A percentile compares a stretch with the other conserved stretches of the same genome.
phyloP scores from a whole-genome alignment of 2,797 vertebrate species.

The Atherinosoma microstoma region DNA sequence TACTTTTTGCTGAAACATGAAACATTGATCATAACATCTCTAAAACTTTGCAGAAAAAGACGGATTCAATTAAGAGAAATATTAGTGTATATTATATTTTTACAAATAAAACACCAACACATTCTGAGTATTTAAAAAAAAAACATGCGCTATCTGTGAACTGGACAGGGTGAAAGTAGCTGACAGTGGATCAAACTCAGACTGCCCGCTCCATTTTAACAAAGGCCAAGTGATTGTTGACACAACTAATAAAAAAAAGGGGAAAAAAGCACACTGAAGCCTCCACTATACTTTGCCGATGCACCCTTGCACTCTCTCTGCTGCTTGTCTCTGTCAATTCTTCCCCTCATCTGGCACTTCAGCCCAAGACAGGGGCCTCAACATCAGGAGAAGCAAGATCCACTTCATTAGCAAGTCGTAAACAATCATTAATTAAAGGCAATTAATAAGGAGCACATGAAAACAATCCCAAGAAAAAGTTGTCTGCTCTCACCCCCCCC shows the following conservation, averaged over 20 bases:
- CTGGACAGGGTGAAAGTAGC: constrained; percentile 44
- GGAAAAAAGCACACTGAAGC: constrained; percentile 19
- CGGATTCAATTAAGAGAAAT: constrained; percentile 15
- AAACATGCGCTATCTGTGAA: constrained; percentile 22
- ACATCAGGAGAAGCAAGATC: constrained; percentile 61
- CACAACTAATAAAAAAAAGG: constrained; percentile 28
- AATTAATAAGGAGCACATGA: constrained; percentile 74
- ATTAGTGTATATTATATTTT: constrained; percentile 18
- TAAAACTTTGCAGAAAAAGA: constrained; percentile 10
- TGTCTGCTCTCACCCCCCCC: constrained; percentile 51
- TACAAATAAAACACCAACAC: constrained; percentile 16
- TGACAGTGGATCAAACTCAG: constrained; percentile 53
- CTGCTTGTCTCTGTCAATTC: constrained; percentile 14
- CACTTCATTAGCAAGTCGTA: constrained; percentile 74
- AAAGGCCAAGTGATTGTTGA: constrained; percentile 58
- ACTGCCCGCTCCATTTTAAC: constrained; percentile 40
- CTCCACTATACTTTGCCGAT: constrained; percentile 18
- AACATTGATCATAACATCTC: constrained; percentile 21
- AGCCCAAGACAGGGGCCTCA: constrained; percentile 54
- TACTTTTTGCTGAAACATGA: constrained; percentile 38
- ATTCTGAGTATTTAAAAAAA: constrained; percentile 15
- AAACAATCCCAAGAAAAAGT: constrained; percentile 70
- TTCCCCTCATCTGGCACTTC: constrained; percentile 30
- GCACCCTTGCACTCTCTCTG: background rate
- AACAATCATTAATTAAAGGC: constrained; percentile 80